These are phyloP conservation scores for Drosophila recens DNA, from an alignment of 2,888 invertebrate genomes.

Conservation along the genomic window DNA sequence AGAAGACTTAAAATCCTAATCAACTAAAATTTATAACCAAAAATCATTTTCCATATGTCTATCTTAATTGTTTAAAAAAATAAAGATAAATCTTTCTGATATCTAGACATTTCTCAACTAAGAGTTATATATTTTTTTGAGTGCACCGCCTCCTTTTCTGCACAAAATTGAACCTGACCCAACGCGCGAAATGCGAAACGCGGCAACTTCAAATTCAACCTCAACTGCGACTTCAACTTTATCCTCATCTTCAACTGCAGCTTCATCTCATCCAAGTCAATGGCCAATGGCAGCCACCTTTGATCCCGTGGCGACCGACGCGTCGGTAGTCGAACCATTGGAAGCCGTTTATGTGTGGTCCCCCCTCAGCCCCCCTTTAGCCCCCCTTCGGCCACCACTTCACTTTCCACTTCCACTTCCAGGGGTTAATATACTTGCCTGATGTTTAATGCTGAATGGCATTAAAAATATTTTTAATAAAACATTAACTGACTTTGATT, in stretches of 20 bases:
- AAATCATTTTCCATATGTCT: background rate
- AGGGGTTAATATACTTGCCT: constrained; percentile 75
- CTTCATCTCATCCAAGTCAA: constrained; percentile 35
- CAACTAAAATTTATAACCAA: background rate
- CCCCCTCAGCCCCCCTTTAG: constrained; percentile 3
- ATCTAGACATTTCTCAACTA: no score
- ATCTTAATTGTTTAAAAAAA: background rate
- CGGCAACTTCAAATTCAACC: constrained; percentile 6
- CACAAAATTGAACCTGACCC: constrained; percentile 73
- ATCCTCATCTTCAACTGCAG: constrained; percentile 12
- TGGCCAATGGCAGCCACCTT: constrained; percentile 50
- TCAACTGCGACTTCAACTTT: constrained; percentile 4
- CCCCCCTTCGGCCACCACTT: background rate
- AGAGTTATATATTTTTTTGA: background rate
- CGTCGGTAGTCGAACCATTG: constrained; percentile 43
- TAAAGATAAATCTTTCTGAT: background rate
- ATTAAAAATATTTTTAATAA: constrained; percentile 81
- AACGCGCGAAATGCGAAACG: constrained; percentile 76
- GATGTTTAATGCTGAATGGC: constrained; percentile 78
- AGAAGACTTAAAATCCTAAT: background rate
- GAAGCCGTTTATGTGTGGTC: constrained; percentile 57
- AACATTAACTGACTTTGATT: constrained; percentile 76
- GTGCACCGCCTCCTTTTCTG: constrained; percentile 47
- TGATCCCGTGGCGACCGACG: constrained; percentile 42
- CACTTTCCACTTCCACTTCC: background rate